Base-by-base conservation (phyloP, 2,888 invertebrate genomes). In the Gari tellinella region DNA sequence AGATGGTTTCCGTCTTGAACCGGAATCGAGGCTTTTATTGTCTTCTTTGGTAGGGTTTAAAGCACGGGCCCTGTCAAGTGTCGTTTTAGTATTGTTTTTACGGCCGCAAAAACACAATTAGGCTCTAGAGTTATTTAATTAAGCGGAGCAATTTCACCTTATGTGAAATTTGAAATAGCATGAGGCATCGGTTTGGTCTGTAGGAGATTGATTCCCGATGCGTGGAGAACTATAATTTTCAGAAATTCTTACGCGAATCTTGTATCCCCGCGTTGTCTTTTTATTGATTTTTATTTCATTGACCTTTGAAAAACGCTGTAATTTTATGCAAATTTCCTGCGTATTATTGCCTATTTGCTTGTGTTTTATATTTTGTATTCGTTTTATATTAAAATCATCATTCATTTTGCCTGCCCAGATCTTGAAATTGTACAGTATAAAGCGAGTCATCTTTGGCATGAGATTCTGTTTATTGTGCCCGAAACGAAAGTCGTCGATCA, bases 31-130 rank as follows among this genome's bases (percentile, higher is more conserved):
- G 45, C 38, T 53, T 69, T 69, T 69, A 69, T 69, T 57, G 56
- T 49, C 43, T 31, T 57, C 43, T 69, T 62, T 45, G 51, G 57
- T 48, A 43, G 43, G 62, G 51, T 31, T 62, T 57, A 69, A 69
- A 62, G 62, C 69, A 62, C 55, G 43, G 49, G 19, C 38, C 37
- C 49, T 63, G 69, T 63, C 69, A 62, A 40, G 56, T 49, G 40
- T 31, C 37, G 51, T 41, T 56, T 69, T 69, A 51, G 43, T 31
- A 48, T 37, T 63, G 31, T 62, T 69, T 57, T 69, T 69, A 69
- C 69, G 49, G 52, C 49, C 62, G 43, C 57, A 62, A 55, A 69
- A 69, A 69, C 57, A 52, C 37, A 56, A 63, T 69, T 62, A 69
- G 48, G 41, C 37, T 19, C 63, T 14, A 25, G 51, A 43, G 43